Base-by-base conservation (phyloP, 1,140 invertebrate genomes). In the Lepidotrigona ventralis region DNA sequence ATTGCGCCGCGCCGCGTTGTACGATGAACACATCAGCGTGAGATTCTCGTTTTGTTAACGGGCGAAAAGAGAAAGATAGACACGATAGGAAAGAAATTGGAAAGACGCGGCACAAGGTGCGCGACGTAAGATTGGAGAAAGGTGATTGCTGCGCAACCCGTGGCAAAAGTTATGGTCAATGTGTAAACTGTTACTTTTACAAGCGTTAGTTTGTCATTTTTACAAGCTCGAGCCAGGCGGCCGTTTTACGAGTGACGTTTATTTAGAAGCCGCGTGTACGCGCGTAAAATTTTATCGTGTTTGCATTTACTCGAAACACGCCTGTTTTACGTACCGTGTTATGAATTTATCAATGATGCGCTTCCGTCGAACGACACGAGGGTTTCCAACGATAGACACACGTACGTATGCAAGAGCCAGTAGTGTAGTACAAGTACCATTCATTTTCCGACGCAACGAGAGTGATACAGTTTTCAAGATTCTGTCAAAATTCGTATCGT, bases 151-250 rank as follows among this genome's bases (percentile, higher is more conserved):
- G 75, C n/a, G 66, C 26, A 78, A 60, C 74, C 66, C 39, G 75
- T 70, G 56, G 74, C 81, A 60, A 78, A 83, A 39, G 81, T 83
- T 83, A 78, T 78, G 63, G 74, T 54, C 66, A 39, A 83, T 71
- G 71, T 56, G 75, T 83, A 83, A 83, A 83, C 81, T 83, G 78
- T 83, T 83, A 83, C 81, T 53, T 83, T 83, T 83, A 83, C 75
- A 75, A 83, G 81, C 81, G 71, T 83, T 78, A 83, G 64, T 83
- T 78, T 78, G 71, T 78, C 81, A 83, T 83, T 83, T 83, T 83
- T 83, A 78, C 33, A 78, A 60, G 66, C 81, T 54, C n/a, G 54
- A 46, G n/a, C 56, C 81, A 60, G 81, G 15, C 81, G 68, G 26
- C 23, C 75, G 66, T 83, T 83, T 83, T 83, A 83, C 68, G 81